phyloP scores from a whole-genome alignment of 1,140 invertebrate species.

The Eubasilissa regina region DNA sequence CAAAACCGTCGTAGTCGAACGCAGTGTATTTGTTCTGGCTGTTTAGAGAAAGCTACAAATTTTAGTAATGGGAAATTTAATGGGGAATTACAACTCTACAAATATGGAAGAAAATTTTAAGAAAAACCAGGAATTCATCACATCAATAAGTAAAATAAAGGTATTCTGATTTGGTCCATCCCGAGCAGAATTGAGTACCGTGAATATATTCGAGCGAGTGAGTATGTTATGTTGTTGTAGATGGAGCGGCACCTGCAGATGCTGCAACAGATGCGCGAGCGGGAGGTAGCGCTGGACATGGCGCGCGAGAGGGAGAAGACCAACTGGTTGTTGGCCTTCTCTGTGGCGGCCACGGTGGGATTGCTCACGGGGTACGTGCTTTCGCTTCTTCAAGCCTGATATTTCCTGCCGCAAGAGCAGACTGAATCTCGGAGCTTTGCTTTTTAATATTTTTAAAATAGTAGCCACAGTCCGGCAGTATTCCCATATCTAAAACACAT shows the following conservation, averaged over 20 bases:
- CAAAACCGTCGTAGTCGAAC: no score
- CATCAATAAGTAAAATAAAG: slow-evolving; percentile 77
- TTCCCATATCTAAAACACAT: no score
- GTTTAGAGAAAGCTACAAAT: no score
- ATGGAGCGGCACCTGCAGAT: slow-evolving; percentile 84
- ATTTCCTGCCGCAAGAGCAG: no score
- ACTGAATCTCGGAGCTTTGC: no score
- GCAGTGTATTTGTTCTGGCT: no score
- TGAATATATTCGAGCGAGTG: not conserved
- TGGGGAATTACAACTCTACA: slow-evolving; percentile 15
- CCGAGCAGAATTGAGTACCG: not conserved
- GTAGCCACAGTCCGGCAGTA: no score
- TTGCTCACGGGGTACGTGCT: slow-evolving; percentile 75
- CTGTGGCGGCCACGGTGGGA: slow-evolving; percentile 73
- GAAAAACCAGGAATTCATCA: slow-evolving; percentile 82
- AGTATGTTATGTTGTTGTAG: slow-evolving; percentile 64
- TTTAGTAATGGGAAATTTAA: slow-evolving; percentile 45
- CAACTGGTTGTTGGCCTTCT: slow-evolving; percentile 82
- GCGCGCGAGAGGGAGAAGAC: slow-evolving; percentile 81
- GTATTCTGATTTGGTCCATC: slow-evolving; percentile 63
- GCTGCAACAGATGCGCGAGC: slow-evolving; percentile 84
- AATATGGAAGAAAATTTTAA: slow-evolving; percentile 73
- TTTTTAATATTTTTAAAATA: no score
- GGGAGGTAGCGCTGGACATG: slow-evolving; percentile 80
- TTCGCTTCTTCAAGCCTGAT: no score